phyloP scores from a whole-genome alignment of 2,113 vertebrate species.

The Tyto alba region DNA sequence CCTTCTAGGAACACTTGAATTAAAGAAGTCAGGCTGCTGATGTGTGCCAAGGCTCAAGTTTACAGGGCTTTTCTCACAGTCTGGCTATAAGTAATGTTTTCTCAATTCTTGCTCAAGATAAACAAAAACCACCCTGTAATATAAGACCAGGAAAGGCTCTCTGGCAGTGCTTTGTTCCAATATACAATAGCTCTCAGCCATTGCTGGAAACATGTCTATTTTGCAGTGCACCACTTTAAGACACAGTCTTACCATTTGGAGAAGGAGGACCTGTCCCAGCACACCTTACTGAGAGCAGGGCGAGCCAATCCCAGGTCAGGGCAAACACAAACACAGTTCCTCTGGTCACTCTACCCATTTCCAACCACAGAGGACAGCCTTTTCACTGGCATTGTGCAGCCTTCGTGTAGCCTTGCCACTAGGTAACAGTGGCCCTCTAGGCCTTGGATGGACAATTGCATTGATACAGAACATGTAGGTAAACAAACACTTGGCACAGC shows the following conservation, averaged over 20 bases:
- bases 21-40: background rate
- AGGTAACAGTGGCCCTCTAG: background rate
- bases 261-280: background rate
- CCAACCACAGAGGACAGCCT: background rate
- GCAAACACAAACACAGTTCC: background rate
- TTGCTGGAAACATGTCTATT: fast-evolving
- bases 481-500: background rate
- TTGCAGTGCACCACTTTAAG: background rate
- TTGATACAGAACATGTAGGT: background rate
- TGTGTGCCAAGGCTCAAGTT: background rate
- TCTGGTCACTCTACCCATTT: background rate
- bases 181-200: background rate
- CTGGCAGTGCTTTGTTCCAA: background rate
- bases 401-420: background rate
- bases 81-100: background rate
- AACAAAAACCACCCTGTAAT: background rate
- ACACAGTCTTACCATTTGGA: background rate
- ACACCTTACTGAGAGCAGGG: fast-evolving
- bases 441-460: background rate
- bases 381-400: fast-evolving
- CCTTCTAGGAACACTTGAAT: background rate
- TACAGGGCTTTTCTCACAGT: background rate
- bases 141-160: background rate
- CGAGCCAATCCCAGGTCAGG: background rate
- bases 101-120: background rate